Conservation (phyloP, 2,797 vertebrate species). For the Tragopan temminckii region DNA sequence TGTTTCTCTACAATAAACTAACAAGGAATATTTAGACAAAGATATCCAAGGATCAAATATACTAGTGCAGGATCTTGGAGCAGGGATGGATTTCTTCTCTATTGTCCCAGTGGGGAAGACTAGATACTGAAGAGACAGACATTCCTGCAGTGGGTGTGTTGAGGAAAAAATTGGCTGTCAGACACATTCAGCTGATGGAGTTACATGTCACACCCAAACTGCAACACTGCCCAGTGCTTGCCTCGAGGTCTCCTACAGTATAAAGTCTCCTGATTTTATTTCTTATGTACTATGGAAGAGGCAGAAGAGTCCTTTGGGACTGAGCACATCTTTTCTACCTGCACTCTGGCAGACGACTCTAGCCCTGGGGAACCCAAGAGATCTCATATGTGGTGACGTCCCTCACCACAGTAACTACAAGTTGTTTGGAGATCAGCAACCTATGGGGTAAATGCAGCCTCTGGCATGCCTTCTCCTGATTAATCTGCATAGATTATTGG, state of each 20-base stretch:
- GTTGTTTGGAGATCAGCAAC: not conserved
- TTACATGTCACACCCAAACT: not conserved
- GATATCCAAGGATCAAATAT: not conserved
- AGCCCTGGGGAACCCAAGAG: not conserved
- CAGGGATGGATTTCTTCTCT: not conserved
- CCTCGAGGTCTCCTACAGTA: not conserved
- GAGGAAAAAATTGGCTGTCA: not conserved
- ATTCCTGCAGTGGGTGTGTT: not conserved
- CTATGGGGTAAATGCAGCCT: not conserved
- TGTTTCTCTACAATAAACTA: not conserved
- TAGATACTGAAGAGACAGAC: not conserved
- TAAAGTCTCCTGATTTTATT: not conserved
- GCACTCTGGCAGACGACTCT: accelerated
- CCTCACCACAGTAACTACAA: not conserved
- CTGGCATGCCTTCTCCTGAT: not conserved
- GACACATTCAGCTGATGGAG: not conserved
- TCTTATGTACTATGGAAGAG: not conserved
- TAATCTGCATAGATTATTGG: not conserved
- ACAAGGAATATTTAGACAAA: not conserved
- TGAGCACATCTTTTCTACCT: not conserved
- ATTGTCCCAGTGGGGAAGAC: not conserved
- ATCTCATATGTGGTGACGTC: not conserved
- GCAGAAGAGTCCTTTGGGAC: not conserved
- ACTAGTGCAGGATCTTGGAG: not conserved
- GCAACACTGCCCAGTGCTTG: not conserved